Evolutionary conservation across 2,888 invertebrate genomes (phyloP), one percentile per base, ranked within the genome.

Genomic region (Leptopilina myrica): DNA sequence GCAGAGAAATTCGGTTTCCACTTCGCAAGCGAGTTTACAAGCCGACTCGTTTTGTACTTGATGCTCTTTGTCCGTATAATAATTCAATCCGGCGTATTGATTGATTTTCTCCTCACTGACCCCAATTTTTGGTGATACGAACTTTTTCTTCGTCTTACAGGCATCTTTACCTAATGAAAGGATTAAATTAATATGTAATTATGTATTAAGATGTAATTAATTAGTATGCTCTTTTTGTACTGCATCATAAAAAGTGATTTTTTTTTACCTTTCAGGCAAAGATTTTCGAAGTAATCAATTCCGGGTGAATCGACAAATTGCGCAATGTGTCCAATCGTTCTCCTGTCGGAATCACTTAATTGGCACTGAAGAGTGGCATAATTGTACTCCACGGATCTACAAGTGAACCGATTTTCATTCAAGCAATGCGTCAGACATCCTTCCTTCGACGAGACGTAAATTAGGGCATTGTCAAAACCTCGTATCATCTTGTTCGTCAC

Each of bases 381-480:
- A 92, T 98, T 98, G 92, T 98, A 98, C 92, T 98, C 98, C 62
- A 96, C 96, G 0, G 98, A 98, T 9, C 98, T 95, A 89, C 98
- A 98, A 14, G 96, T 95, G 92, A 98, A 98, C 77, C 97, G 96
- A 92, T 97, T 96, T 95, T 98, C 98, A 91, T 98, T 98, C 77
- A 98, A 93, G 91, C 98, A 98, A 64, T 98, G 97, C 43, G 98
- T 97, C 46, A 98, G 93, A 89, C 98, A 98, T 81, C 97, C 97
- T 93, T 98, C 98, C 92, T 98, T 98, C 79, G 98, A 97, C 73
- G 97, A 97, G 1, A 98, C 97, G 92, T 97, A 98, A 91, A 98
- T 97, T 82, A 98, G 94, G 59, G 97, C 97, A 89, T 98, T 97
- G 93, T 98, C 98, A 87, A 97, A 93, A 0, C 97, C 97, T 62